Percentiles rank a stretch among this genome's conserved stretches.
These are phyloP conservation scores for Pseudobourletiella spinata DNA, from an alignment of 1,140 invertebrate genomes.

Conservation along the genomic window DNA sequence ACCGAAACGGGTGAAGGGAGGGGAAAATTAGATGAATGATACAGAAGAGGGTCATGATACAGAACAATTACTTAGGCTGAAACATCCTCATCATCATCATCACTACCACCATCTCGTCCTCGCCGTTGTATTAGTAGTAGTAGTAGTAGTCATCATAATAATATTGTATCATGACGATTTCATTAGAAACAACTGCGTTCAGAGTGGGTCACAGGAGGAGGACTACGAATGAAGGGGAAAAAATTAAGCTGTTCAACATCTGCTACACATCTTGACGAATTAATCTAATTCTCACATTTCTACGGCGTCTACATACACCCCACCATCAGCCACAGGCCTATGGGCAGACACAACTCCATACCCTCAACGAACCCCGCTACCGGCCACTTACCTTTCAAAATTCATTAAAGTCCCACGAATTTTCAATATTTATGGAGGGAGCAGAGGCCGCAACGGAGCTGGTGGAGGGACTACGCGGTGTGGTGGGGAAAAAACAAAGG, in stretches of 20 bases:
- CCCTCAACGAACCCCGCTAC: not conserved
- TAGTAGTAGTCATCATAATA: too few species aligned
- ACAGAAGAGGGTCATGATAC: too few species aligned
- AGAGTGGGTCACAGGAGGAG: too few species aligned
- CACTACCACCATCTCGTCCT: not conserved
- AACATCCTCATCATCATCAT: not conserved
- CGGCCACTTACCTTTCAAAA: not conserved
- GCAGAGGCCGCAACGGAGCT: too few species aligned
- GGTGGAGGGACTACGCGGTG: too few species aligned
- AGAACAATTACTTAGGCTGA: not conserved
- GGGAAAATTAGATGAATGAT: too few species aligned
- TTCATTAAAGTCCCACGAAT: not conserved
- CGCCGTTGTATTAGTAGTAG: too few species aligned
- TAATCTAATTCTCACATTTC: conserved; percentile 19
- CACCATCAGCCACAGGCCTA: conserved; percentile 2
- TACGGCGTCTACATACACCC: too few species aligned
- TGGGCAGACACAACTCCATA: not conserved
- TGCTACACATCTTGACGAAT: conserved; percentile 15
- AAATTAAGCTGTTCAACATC: conserved; percentile 2
- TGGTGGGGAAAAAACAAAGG: not conserved
- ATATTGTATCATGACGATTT: too few species aligned
- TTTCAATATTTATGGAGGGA: not conserved
- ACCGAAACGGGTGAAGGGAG: too few species aligned
- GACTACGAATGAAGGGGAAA: not conserved
- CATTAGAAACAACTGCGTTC: too few species aligned